Conservation (phyloP, 1,140 invertebrate species). For the Procambarus virginalis region DNA sequence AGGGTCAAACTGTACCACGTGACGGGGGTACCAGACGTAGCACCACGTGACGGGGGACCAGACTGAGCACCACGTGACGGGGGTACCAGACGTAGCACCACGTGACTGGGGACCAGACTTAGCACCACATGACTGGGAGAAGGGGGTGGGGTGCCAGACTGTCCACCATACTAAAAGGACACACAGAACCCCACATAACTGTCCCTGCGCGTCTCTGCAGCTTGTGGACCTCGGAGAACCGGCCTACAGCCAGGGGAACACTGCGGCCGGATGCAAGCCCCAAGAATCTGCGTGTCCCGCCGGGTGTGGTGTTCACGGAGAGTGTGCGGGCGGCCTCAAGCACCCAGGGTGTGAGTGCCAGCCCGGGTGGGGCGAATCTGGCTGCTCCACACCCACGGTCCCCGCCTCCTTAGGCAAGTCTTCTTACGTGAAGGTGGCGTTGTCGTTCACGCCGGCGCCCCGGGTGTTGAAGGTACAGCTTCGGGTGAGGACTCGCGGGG, state of each 20-base stretch:
- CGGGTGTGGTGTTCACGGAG: slow-evolving; percentile 15
- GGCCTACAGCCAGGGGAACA: slow-evolving; percentile 33
- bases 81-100: too few species aligned
- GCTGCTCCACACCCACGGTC: slow-evolving; percentile 5
- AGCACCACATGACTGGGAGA: too few species aligned
- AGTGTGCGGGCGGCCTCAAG: slow-evolving; percentile 36
- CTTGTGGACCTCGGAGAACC: slow-evolving; percentile 46
- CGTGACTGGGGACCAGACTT: too few species aligned
- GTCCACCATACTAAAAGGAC: not conserved
- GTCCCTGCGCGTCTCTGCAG: not conserved
- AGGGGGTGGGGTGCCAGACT: not conserved
- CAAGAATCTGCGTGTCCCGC: slow-evolving; percentile 34
- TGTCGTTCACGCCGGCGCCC: slow-evolving; percentile 33
- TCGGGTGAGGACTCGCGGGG: slow-evolving; percentile 15
- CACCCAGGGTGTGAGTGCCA: slow-evolving; percentile 40
- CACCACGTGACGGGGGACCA: too few species aligned
- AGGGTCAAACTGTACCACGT: too few species aligned
- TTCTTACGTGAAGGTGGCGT: slow-evolving; percentile 44
- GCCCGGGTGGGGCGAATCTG: slow-evolving; percentile 25
- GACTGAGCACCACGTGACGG: too few species aligned
- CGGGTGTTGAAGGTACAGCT: slow-evolving; percentile 20
- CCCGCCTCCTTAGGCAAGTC: slow-evolving; percentile 7
- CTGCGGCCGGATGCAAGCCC: slow-evolving; percentile 11
- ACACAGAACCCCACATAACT: not conserved
- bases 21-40: too few species aligned